Conservation (phyloP, 2,888 invertebrate species). For the Allolobophora icterica region DNA sequence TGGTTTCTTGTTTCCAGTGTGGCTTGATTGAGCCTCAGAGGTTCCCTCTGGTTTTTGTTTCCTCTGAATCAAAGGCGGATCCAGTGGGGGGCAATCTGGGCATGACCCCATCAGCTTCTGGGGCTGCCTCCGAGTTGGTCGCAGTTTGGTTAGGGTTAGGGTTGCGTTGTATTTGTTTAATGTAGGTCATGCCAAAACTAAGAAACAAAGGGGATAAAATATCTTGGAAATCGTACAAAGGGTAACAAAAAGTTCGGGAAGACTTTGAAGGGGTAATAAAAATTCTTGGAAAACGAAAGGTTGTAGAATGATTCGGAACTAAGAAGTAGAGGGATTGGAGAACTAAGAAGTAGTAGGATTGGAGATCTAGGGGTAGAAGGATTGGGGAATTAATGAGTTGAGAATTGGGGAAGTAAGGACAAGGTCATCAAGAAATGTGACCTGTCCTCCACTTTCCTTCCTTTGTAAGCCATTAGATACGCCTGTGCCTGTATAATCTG, state of each 20-base stretch:
- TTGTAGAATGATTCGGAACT: too few species aligned
- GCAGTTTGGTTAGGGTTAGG: background rate
- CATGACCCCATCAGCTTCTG: background rate
- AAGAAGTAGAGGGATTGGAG: too few species aligned
- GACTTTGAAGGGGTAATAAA: background rate
- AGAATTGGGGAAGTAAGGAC: too few species aligned
- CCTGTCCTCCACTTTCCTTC: too few species aligned
- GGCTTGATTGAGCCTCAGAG: background rate
- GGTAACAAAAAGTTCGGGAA: background rate
- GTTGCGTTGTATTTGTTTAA: background rate
- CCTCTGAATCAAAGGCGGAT: background rate
- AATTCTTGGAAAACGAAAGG: background rate
- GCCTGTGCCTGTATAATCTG: too few species aligned
- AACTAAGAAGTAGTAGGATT: background rate
- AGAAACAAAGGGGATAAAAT: background rate
- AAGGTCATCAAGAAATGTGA: too few species aligned
- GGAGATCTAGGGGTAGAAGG: too few species aligned
- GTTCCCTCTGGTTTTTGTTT: background rate
- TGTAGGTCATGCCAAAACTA: background rate
- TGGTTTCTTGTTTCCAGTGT: background rate
- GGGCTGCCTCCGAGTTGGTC: background rate
- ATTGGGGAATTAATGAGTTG: too few species aligned
- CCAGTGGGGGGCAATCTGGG: background rate
- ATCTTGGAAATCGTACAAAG: background rate
- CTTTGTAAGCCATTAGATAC: too few species aligned